phyloP scores from a whole-genome alignment of 2,113 vertebrate species.

The Ranitomeya variabilis region DNA sequence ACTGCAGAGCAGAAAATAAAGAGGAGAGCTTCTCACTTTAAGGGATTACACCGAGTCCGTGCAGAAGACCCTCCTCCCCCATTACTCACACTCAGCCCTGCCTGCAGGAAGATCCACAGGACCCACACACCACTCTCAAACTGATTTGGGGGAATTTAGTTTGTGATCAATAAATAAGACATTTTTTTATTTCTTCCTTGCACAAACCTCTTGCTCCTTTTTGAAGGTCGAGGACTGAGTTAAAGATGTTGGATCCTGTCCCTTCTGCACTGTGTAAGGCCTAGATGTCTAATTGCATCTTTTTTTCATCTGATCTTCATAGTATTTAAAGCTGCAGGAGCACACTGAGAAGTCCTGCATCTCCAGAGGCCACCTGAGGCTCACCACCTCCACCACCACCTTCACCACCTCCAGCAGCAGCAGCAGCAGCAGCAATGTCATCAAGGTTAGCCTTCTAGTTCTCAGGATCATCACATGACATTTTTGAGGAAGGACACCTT shows the following conservation, averaged over 20 bases:
- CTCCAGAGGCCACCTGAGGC: conserved; percentile 45
- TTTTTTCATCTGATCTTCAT: conserved; percentile 9
- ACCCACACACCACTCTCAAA: conserved; percentile 43
- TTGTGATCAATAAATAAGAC: conserved; percentile 34
- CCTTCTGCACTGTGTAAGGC: conserved; percentile 32
- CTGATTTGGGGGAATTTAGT: neutral
- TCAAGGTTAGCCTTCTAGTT: conserved; percentile 10
- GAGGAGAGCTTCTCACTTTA: conserved; percentile 70
- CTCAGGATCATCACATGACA: conserved; percentile 43
- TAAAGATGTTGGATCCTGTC: conserved; percentile 20
- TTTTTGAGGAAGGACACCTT: conserved; percentile 39
- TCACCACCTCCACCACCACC: neutral
- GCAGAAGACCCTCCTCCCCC: conserved; percentile 76
- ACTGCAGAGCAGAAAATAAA: conserved; percentile 76
- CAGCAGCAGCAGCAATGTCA: conserved; percentile 27
- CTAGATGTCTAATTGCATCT: neutral
- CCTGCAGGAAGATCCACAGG: conserved; percentile 61
- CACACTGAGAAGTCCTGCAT: conserved; percentile 17
- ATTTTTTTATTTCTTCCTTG: neutral
- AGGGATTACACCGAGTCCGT: conserved; percentile 78
- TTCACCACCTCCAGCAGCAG: too few relatives aligned
- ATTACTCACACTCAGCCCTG: conserved; percentile 72
- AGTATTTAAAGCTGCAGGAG: neutral
- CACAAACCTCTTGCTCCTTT: conserved; percentile 25
- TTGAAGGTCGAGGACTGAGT: conserved; percentile 11